Evolutionary conservation across 2,797 vertebrate species (phyloP), one percentile per base, ranked within the genome.

Genomic region (Tapera naevia): DNA sequence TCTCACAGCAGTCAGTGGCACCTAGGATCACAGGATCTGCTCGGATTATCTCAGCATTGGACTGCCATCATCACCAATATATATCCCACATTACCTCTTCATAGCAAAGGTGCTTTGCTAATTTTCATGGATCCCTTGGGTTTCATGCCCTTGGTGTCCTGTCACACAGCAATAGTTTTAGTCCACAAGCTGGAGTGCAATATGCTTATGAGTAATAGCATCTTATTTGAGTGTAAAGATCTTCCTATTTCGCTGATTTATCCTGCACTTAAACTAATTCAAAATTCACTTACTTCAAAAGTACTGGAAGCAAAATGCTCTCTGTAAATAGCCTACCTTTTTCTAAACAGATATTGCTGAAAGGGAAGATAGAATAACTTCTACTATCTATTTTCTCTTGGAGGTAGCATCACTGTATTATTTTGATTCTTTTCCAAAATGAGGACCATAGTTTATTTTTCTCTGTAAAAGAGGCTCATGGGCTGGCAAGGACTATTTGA

Each of bases 151-250:
- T 96, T 83, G 75, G 51, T 93, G 91, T 95, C 91, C 96, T 97
- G 96, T 97, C 96, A 97, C 73, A 96, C 96, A 83, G 94, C 35
- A 92, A 54, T 78, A 69, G 91, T 88, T 97, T 94, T 88, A 95
- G 96, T 90, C 91, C 94, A 94, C 94, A 95, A 96, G 72, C 96
- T 90, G 72, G 83, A 96, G 91, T 80, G 92, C 95, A 96, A 96
- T 97, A 96, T 89, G 85, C 93, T 97, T 74, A 78, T 96, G 96
- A 95, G 96, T 97, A 97, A 97, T 97, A 96, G 97, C 94, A 93
- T 97, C 95, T 97, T 94, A 97, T 82, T 98, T 97, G 95, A 97
- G 94, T 97, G 97, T 96, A 97, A 98, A 97, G 97, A 97, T 97
- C 97, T 97, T 97, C 97, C 96, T 96, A 96, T 97, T 97, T 95